phyloP scores from a whole-genome alignment of 2,797 vertebrate genomes.

The Phataginus tetradactyla region DNA sequence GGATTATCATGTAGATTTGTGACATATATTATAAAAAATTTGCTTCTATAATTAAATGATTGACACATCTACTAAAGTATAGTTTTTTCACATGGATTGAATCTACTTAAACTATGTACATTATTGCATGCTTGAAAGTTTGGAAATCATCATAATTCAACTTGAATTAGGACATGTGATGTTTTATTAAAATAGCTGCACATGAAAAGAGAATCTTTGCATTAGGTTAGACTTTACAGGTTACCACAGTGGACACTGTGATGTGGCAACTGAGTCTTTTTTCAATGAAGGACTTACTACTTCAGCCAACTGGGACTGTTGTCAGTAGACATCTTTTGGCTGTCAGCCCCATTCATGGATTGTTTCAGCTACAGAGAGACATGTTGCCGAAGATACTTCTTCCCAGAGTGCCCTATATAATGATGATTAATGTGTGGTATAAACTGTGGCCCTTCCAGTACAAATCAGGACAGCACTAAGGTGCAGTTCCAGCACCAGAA shows the following conservation, averaged over 20 bases:
- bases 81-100: slow-evolving; percentile 55
- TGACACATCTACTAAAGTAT: slow-evolving; percentile 67
- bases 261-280: not conserved
- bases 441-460: not conserved
- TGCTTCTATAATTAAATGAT: slow-evolving; percentile 62
- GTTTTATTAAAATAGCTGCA: slow-evolving; percentile 11
- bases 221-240: not conserved
- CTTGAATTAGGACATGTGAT: slow-evolving; percentile 20
- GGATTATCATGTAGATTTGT: slow-evolving; percentile 72
- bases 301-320: not conserved
- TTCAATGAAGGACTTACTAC: not conserved
- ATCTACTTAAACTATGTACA: not conserved
- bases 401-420: not conserved
- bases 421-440: not conserved
- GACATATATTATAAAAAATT: slow-evolving; percentile 65
- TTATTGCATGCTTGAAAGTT: not conserved
- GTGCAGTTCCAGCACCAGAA: not conserved
- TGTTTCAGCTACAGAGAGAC: not conserved
- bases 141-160: slow-evolving; percentile 41
- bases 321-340: not conserved
- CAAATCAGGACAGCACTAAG: not conserved
- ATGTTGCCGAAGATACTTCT: not conserved
- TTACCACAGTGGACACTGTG: not conserved
- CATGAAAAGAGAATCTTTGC: not conserved
- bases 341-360: not conserved